Conservation (phyloP, 2,113 vertebrate species). For the Peromyscus maniculatus region DNA sequence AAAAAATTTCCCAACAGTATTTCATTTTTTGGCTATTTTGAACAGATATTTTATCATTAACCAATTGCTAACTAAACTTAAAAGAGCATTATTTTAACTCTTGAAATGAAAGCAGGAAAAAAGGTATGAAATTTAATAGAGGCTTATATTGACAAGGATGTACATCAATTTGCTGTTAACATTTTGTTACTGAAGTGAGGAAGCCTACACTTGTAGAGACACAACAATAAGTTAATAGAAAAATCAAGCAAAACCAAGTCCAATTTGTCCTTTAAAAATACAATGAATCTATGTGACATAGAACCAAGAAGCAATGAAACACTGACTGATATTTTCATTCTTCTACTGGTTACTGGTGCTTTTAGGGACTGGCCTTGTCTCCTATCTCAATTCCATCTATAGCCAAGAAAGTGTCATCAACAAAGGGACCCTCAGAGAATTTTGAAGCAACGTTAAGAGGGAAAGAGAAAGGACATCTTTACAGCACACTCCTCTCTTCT, state of each 20-base stretch:
- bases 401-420: neutral
- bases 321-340: neutral
- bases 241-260: slow-evolving; percentile 52
- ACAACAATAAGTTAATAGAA: neutral
- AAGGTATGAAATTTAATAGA: slow-evolving; percentile 24
- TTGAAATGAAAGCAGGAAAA: neutral
- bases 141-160: neutral
- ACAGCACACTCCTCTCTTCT: neutral
- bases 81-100: slow-evolving; percentile 27
- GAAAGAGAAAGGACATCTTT: neutral
- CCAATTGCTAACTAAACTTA: slow-evolving; percentile 18
- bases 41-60: slow-evolving; percentile 30
- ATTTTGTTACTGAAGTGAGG: slow-evolving; percentile 21
- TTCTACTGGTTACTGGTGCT: neutral
- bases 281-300: neutral
- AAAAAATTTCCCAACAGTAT: slow-evolving; percentile 29
- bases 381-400: neutral
- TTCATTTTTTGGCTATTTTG: slow-evolving; percentile 47
- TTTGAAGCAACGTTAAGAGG: neutral
- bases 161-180: slow-evolving; percentile 46
- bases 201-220: neutral
- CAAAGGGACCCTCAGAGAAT: neutral
- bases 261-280: slow-evolving; percentile 15
- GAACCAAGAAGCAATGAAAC: neutral
- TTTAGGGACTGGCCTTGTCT: neutral